Conservation (phyloP, 1,140 invertebrate species). For the Dolichoris vasculosae region DNA sequence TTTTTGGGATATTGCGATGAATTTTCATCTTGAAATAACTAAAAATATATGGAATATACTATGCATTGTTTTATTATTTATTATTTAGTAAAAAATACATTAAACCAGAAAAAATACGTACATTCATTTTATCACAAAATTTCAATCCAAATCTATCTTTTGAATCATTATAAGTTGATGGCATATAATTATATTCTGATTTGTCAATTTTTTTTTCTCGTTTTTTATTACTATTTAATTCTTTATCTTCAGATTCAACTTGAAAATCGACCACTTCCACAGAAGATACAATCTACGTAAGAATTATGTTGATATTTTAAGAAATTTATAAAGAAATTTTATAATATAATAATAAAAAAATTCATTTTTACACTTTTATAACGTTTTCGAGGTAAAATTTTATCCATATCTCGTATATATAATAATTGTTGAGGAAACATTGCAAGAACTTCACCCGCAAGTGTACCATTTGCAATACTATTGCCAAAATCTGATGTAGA, state of each 20-base stretch:
- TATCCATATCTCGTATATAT: slow-evolving; percentile 64
- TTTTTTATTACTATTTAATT: slow-evolving; percentile 44
- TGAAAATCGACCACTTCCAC: slow-evolving; percentile 57
- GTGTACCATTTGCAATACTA: slow-evolving; percentile 69
- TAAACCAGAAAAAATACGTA: slow-evolving; percentile 46
- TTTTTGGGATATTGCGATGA: slow-evolving; percentile 14
- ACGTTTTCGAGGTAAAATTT: slow-evolving; percentile 61
- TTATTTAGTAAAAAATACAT: neutral
- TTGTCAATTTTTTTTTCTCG: slow-evolving; percentile 55
- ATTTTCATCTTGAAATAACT: slow-evolving; percentile 10
- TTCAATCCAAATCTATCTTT: slow-evolving; percentile 68
- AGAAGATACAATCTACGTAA: slow-evolving; percentile 41
- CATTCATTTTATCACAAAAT: slow-evolving; percentile 65
- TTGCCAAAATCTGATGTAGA: slow-evolving; percentile 69
- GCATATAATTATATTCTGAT: slow-evolving; percentile 64
- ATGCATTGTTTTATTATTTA: neutral
- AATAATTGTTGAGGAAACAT: slow-evolving; percentile 71
- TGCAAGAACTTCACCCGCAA: slow-evolving; percentile 71
- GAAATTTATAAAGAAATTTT: neutral
- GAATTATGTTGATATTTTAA: neutral
- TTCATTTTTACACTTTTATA: slow-evolving; percentile 56
- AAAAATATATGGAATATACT: neutral
- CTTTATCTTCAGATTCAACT: slow-evolving; percentile 17
- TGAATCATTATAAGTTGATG: slow-evolving; percentile 64
- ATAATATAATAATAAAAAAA: neutral